A percentile compares a stretch with the other conserved stretches of the same genome.
phyloP scores from a whole-genome alignment of 1,140 invertebrate genomes.

The Lutraria rhynchaena region DNA sequence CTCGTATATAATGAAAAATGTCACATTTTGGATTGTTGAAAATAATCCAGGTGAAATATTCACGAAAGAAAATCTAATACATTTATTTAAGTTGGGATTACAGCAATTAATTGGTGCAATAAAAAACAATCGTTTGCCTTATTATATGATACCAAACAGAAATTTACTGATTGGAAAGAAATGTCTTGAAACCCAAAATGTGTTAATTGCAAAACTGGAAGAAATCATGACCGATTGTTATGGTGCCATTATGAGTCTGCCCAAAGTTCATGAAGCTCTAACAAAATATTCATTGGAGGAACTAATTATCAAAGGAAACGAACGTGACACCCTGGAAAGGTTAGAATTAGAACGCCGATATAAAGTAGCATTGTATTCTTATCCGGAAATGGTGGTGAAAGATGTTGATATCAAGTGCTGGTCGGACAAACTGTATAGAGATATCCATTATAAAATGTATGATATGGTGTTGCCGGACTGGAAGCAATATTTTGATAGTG shows the following conservation, averaged over 20 bases:
- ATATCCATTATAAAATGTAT: slow-evolving; percentile 16
- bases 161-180: slow-evolving; percentile 23
- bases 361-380: not conserved
- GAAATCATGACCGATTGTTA: no score
- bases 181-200: not conserved
- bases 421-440: slow-evolving; percentile 4
- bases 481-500: not conserved
- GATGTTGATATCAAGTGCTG: slow-evolving; percentile 11
- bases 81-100: not conserved
- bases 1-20: slow-evolving; percentile 37
- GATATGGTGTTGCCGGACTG: slow-evolving; percentile 27
- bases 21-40: slow-evolving; percentile 24
- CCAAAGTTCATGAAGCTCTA: not conserved
- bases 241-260: not conserved
- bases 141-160: slow-evolving; percentile 20
- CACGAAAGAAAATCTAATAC: not conserved
- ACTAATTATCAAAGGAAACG: not conserved
- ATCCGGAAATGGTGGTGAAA: not conserved
- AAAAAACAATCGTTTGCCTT: slow-evolving; percentile 13
- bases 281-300: not conserved
- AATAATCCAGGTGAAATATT: slow-evolving; percentile 1
- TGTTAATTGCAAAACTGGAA: no score
- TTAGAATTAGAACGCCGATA: slow-evolving; percentile 15
- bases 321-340: not conserved
- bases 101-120: not conserved